Evolutionary conservation across 2,888 invertebrate genomes (phyloP), one percentile per base, ranked within the genome.

Genomic region (Melanchra persicariae): DNA sequence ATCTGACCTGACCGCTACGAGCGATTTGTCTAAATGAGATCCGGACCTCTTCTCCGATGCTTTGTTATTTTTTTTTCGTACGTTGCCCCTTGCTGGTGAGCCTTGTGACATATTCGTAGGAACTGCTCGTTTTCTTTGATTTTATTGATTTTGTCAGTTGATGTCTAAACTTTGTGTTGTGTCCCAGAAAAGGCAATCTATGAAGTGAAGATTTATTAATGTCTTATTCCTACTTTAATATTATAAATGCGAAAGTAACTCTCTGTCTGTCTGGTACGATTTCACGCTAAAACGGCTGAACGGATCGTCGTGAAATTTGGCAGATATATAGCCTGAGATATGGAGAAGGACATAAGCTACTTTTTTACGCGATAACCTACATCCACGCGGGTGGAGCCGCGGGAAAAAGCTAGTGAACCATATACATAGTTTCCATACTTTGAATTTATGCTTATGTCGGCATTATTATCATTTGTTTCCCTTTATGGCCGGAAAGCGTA

Each of bases 1-100:
- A 94, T 95, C 95, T 93, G 95, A 94, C 94, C 93, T 95, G 94
- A 95, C 95, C 95, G 95, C 95, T 94, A 95, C 94, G 91, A 94
- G 92, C 94, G 95, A 95, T 95, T 95, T 95, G 95, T 95, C 95
- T 94, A 95, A 95, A 95, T 95, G 95, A 95, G 95, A 95, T 95
- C 95, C 95, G 95, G 94, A 90, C 92, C 93, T 91, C 91, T 91
- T 82, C 83, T 80, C 85, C 85, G 86, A 87, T 85, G 92, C 93
- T 93, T 94, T 94, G 94, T 95, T 80, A 85, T 92, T 92, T 93
- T 91, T n/a, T 91, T 93, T 93, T 90, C 85, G 83, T 86, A 86
- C 82, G 81, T 85, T 83, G 80, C 81, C 77, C 75, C 77, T 77
- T 81, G 79, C 82, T 77, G 58, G 73, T 83, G 87, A 88, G 81